Evolutionary conservation across 1,140 invertebrate genomes (phyloP), one percentile per base, ranked within the genome.

Genomic region (Lepidostoma basale): DNA sequence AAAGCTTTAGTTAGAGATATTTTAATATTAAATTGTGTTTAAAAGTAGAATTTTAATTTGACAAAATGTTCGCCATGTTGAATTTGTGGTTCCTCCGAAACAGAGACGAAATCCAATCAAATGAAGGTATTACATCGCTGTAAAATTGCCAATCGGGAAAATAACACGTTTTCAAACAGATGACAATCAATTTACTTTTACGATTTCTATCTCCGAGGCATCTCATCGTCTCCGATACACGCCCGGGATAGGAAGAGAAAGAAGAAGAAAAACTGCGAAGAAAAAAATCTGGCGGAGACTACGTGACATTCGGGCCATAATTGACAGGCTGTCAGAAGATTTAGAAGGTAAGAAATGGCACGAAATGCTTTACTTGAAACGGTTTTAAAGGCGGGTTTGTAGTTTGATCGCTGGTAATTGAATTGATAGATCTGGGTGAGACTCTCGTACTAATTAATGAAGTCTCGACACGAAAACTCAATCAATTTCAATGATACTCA

Each of bases 271-370:
- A 63, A 25, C 45, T n/a, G n/a, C n/a, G n/a, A n/a, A 60, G 40
- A 47, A 45, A 39, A 28, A 47, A 69, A 65, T 68, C 56, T 59
- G 6, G 25, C 16, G 28, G 40, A 68, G 52, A 66, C 47, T 52
- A 52, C 49, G 33, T 44, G 68, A 69, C 44, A 58, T 69, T 65
- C 40, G 16, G 36, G 40, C 66, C 66, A 70, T 70, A 70, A 70
- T 70, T 70, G 69, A 70, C 69, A 67, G 69, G 52, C 54, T 67
- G 69, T 70, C 69, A 70, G 44, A 62, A 52, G 22, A 33, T 56
- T 60, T 64, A 42, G 58, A 40, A 47, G 62, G 22, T 39, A 30
- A 69, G 60, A 62, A 69, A 69, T 69, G 60, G 67, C 14, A 47
- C 20, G 30, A 33, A 42, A 49, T 56, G 22, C 22, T 54, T 28